phyloP scores from a whole-genome alignment of 2,888 invertebrate genomes.

The Aphidoletes aphidimyza region DNA sequence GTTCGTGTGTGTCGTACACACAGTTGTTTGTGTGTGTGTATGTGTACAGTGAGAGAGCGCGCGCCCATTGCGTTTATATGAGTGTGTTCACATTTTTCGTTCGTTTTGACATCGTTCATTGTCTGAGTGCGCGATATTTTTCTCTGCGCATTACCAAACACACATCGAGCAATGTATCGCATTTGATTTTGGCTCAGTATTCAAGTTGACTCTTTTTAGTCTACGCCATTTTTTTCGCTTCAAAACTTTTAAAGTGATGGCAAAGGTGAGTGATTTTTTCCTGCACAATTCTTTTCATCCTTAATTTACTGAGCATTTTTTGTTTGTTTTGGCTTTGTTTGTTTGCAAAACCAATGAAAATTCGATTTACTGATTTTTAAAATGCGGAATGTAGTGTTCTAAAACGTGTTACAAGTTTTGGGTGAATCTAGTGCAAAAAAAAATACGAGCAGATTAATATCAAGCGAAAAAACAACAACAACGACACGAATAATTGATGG shows the following conservation, averaged over 20 bases:
- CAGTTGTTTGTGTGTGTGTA: too few species aligned
- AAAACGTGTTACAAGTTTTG: neutral
- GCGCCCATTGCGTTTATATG: neutral
- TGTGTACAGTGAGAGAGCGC: neutral
- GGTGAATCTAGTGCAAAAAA: conserved; percentile 1
- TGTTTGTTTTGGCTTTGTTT: too few species aligned
- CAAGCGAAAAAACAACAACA: neutral
- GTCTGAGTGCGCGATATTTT: conserved; percentile 46
- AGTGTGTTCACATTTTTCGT: neutral
- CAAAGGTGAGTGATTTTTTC: conserved; percentile 62
- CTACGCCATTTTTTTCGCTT: conserved; percentile 63
- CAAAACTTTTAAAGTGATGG: conserved; percentile 63
- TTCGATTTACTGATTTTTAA: neutral
- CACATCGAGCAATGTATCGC: conserved; percentile 38
- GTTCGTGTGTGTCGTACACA: neutral
- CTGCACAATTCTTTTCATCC: conserved; percentile 13
- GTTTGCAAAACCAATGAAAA: neutral
- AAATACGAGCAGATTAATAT: neutral
- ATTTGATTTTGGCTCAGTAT: conserved; percentile 48
- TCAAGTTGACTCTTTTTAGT: conserved; percentile 61
- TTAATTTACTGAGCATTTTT: neutral
- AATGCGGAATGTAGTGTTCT: neutral
- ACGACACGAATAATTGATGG: neutral
- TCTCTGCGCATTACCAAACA: conserved; percentile 50
- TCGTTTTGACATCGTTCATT: conserved; percentile 28